phyloP scores from a whole-genome alignment of 1,140 invertebrate genomes.

The Telenomus remus region DNA sequence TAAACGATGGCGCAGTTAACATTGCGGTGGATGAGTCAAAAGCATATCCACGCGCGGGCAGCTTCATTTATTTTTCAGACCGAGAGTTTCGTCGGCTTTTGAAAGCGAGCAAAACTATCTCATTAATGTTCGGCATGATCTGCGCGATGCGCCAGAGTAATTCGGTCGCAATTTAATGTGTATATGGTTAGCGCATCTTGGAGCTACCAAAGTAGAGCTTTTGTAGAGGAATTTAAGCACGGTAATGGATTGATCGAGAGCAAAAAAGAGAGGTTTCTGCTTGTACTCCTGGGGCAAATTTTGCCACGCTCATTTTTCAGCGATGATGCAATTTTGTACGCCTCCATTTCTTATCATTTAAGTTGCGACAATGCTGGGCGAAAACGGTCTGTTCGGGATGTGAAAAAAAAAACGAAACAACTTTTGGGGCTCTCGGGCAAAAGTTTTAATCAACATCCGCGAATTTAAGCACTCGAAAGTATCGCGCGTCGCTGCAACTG shows the following conservation, averaged over 20 bases:
- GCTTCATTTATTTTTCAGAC: slow-evolving; percentile 14
- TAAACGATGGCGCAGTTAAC: slow-evolving; percentile 10
- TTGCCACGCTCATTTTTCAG: slow-evolving; percentile 10
- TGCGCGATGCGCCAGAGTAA: slow-evolving; percentile 20
- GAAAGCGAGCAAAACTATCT: slow-evolving; percentile 36
- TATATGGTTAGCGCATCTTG: slow-evolving; percentile 32
- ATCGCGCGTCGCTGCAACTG: slow-evolving; percentile 19
- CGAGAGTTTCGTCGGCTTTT: slow-evolving; percentile 9
- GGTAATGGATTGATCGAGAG: slow-evolving; percentile 47
- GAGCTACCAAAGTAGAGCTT: slow-evolving; percentile 37
- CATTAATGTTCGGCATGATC: slow-evolving; percentile 36
- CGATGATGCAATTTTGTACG: not conserved
- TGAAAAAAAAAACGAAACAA: slow-evolving; percentile 24
- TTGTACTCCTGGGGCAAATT: slow-evolving; percentile 16
- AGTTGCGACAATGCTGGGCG: slow-evolving; percentile 6
- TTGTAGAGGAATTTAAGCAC: slow-evolving; percentile 36
- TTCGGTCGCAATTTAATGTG: slow-evolving; percentile 45
- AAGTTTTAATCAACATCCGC: slow-evolving; percentile 50
- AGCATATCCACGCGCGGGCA: slow-evolving; percentile 9
- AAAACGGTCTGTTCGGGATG: too few species aligned
- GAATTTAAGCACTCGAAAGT: slow-evolving; percentile 19
- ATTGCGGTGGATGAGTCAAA: slow-evolving; percentile 9
- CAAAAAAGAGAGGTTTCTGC: too few species aligned
- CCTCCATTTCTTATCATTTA: slow-evolving; percentile 16
- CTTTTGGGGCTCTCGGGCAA: slow-evolving; percentile 25